Percentiles rank a stretch among this genome's conserved stretches.
phyloP scores from a whole-genome alignment of 2,888 invertebrate species.

The Selenia dentaria region DNA sequence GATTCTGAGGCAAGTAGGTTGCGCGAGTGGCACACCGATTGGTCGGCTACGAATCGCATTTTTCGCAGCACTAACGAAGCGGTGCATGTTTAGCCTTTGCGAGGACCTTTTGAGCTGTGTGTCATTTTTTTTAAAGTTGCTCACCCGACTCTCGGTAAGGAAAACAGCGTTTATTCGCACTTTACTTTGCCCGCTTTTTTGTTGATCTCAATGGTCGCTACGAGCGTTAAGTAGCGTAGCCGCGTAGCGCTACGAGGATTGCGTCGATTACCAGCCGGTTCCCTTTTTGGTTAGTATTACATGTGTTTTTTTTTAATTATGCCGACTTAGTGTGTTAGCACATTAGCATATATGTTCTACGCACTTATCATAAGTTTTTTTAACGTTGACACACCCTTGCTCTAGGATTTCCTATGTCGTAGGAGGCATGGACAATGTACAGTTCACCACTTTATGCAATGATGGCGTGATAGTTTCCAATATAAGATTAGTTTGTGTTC shows the following conservation, averaged over 20 bases:
- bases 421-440: too few relatives aligned
- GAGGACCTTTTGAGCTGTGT: constrained; percentile 62
- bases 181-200: constrained; percentile 64
- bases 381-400: too few relatives aligned
- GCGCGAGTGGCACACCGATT: constrained; percentile 69
- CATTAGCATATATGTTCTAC: too few relatives aligned
- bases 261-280: constrained; percentile 7
- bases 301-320: too few relatives aligned
- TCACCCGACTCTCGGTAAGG: constrained; percentile 39
- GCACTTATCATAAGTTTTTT: too few relatives aligned
- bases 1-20: constrained; percentile 82
- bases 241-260: constrained; percentile 22
- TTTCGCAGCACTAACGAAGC: constrained; percentile 73
- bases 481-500: too few relatives aligned
- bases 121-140: constrained; percentile 7
- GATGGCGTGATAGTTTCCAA: too few relatives aligned
- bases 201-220: constrained; percentile 14
- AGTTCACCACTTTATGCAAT: too few relatives aligned
- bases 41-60: constrained; percentile 58
- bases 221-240: constrained; percentile 24
- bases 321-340: too few relatives aligned
- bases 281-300: constrained; percentile 3
- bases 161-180: constrained; percentile 72
- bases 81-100: constrained; percentile 73
- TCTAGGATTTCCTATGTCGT: too few relatives aligned